phyloP scores from a whole-genome alignment of 2,888 invertebrate species.

The Caenorhabditis afra region DNA sequence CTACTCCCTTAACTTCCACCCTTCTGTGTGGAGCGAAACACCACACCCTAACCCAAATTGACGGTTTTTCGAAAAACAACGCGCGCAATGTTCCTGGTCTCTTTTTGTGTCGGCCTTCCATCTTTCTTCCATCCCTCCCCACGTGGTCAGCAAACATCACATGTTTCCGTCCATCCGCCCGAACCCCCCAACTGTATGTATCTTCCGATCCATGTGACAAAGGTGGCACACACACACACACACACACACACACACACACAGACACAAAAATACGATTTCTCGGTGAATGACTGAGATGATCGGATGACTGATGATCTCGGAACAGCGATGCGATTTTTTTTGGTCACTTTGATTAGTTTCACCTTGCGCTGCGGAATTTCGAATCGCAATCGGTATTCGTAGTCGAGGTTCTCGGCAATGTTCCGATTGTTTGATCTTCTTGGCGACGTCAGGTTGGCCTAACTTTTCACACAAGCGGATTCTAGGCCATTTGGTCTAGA shows the following conservation, averaged over 20 bases:
- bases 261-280: too few relatives aligned
- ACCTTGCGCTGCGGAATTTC: constrained; percentile 5
- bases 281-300: constrained; percentile 22
- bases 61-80: too few relatives aligned
- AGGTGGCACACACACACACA: background rate
- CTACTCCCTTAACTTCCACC: background rate
- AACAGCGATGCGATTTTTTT: constrained; percentile 21
- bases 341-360: constrained; percentile 14
- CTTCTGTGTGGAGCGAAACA: too few relatives aligned
- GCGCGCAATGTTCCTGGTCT: background rate
- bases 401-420: too few relatives aligned
- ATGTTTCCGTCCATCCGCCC: constrained; percentile 30
- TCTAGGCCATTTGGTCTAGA: too few relatives aligned
- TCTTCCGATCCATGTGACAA: constrained; percentile 30
- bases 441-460: too few relatives aligned
- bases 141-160: constrained; percentile 50
- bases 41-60: too few relatives aligned
- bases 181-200: background rate
- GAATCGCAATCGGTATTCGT: background rate
- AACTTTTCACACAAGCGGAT: too few relatives aligned
- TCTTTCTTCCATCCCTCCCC: constrained; percentile 16
- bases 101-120: background rate
- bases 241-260: constrained; percentile 10
- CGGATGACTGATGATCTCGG: too few relatives aligned
- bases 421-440: background rate